Base-by-base conservation (phyloP, 1,140 invertebrate species). In the Pseudomyrmex pallidus region DNA sequence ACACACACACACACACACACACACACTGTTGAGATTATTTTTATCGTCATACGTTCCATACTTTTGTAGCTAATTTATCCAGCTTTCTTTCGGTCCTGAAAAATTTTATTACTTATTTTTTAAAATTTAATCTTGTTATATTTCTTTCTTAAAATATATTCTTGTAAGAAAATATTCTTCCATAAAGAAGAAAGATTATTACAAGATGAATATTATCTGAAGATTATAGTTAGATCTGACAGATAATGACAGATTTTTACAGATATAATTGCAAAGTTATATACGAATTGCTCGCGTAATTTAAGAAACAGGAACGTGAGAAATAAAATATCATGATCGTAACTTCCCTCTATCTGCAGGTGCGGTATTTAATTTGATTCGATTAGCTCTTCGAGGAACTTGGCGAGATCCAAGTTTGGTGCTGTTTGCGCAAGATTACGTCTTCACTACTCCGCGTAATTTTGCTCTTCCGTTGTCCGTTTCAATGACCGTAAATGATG, bases 361-460 rank as follows among this genome's bases (percentile, higher is more conserved):
- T 22, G 76, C 76, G 76, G 76, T 72, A 20, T 72, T 50, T 70
- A 80, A 80, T 80, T 72, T 48, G 76, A 80, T 48, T 80, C 76
- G 76, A 80, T 80, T 59, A 13, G 35, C 66, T 72, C 52, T 15
- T 35, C 54, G 54, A 80, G 64, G 57, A 44, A 70, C 59, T 70
- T 44, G 67, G 10, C n/a, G 76, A 48, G 54, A 72, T 15, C 66
- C 76, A 80, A 70, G 76, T 80, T 80, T 72, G 76, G 76, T 13
- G 76, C 76, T 80, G 76, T 80, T 80, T 80, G 66, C 76, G 76
- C 76, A 80, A 80, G 66, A 72, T 80, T 70, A 72, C 44, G 20
- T 80, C 66, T 80, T 44, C 66, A 66, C 59, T 70, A 59, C 66
- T 44, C 66, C 46, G 66, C 76, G 76, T 80, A 80, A 80, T 80